Base-by-base conservation (phyloP, 2,888 invertebrate species). In the Drosophila barbarae region DNA sequence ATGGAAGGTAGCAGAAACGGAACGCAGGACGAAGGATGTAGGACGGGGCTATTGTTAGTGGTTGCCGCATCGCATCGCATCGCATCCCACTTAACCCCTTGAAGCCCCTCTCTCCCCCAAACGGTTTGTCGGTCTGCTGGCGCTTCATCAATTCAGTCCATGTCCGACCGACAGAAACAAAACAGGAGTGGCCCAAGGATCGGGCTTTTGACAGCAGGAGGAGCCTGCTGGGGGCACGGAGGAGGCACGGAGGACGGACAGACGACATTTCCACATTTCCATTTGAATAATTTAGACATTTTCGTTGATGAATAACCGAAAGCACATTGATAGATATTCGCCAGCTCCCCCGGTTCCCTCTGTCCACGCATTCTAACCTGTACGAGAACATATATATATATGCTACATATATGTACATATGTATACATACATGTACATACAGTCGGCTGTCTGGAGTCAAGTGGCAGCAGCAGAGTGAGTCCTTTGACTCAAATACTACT, bases 221-320 rank as follows among this genome's bases (percentile, higher is more conserved):
- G 12, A 3, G 12, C 32, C 4, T 10, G 34, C 5, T 5, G n/a
- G 34, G 34, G n/a, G 18, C 10, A 10, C 5, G n/a, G n/a, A n/a
- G 6, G 38, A 13, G 13, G 13, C 13, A 5, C 7, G 35, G 35
- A 1, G 39, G 21, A 39, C 7, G 23, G 23, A 15, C 13, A 60
- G 64, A 64, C 73, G 64, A 79, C 78, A 76, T 72, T 81, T 81
- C 63, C 71, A 72, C 86, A 78, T 77, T 83, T 86, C 77, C 79
- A 86, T 85, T 85, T 85, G 85, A 85, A 85, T 85, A 85, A 85
- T 85, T 85, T 85, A 83, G 84, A 85, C 84, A 77, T 86, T 81
- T 82, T 76, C 81, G 85, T 83, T 85, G 84, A 85, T 85, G 86
- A 84, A 85, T 80, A 86, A 85, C 80, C 81, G 77, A 80, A 71